Evolutionary conservation across 2,113 vertebrate species (phyloP).

Genomic region (Colaptes auratus): DNA sequence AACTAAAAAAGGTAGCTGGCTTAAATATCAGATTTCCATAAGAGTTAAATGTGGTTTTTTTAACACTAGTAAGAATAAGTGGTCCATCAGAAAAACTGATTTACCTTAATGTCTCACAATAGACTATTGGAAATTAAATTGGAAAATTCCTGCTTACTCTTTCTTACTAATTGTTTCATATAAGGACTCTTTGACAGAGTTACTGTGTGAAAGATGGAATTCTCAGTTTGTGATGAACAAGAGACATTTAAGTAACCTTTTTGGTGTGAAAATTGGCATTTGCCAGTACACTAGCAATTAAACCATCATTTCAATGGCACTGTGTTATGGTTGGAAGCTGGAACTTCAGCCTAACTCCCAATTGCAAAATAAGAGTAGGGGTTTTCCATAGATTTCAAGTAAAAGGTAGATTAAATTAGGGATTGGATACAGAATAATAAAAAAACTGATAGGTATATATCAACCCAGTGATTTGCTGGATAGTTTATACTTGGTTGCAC

Average conservation of each 20-base stretch:
- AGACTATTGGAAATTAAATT: neutral
- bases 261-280: neutral
- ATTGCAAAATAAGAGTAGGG: too few species aligned
- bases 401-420: too few species aligned
- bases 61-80: neutral
- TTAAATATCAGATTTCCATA: neutral
- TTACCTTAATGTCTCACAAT: neutral
- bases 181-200: neutral
- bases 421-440: too few species aligned
- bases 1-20: neutral
- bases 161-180: neutral
- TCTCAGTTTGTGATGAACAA: neutral
- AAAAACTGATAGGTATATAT: too few species aligned
- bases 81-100: neutral
- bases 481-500: too few species aligned
- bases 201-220: neutral
- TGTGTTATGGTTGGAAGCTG: too few species aligned
- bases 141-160: neutral
- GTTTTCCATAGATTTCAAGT: too few species aligned
- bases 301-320: neutral
- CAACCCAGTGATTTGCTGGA: too few species aligned
- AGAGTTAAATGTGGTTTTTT: neutral
- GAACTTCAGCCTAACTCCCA: too few species aligned
- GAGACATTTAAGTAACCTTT: neutral
- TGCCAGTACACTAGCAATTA: neutral